Evolutionary conservation across 35 echinoderm and acorn worm species (phyloP).

Genomic region (Apostichopus californicus): DNA sequence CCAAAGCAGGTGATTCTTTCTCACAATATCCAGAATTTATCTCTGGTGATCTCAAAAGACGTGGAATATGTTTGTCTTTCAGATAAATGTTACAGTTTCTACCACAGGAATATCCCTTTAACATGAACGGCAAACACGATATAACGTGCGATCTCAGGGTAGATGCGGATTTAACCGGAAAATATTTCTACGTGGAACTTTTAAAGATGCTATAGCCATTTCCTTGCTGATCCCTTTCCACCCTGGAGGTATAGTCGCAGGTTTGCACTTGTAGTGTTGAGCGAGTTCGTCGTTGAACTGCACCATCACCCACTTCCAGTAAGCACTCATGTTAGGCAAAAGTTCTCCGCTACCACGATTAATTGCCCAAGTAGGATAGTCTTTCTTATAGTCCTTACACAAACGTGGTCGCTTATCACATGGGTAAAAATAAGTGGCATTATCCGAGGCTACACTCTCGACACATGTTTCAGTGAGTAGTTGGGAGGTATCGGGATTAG

Average conservation of each 20-base stretch:
- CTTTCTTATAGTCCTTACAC: constrained; percentile 31
- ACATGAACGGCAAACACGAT: no score
- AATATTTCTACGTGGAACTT: no score
- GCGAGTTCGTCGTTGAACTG: background rate
- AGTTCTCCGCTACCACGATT: background rate
- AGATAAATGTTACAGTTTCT: no score
- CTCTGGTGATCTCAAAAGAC: no score
- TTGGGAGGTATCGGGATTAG: background rate
- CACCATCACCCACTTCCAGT: background rate
- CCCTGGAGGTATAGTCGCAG: background rate
- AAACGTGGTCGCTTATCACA: background rate
- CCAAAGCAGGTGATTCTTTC: no score
- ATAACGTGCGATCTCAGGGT: no score
- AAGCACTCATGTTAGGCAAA: background rate
- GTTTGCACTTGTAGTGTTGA: background rate
- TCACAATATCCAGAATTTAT: no score
- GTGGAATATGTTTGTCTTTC: no score
- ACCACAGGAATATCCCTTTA: no score
- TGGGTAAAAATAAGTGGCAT: background rate
- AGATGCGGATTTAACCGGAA: no score
- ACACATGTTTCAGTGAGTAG: background rate
- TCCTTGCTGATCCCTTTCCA: background rate
- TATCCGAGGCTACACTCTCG: background rate
- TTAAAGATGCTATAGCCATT: no score
- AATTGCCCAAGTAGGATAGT: background rate